Evolutionary conservation across 2,797 vertebrate species (phyloP), one percentile per base, ranked within the genome.

Genomic region (Sebastes melanostomus): DNA sequence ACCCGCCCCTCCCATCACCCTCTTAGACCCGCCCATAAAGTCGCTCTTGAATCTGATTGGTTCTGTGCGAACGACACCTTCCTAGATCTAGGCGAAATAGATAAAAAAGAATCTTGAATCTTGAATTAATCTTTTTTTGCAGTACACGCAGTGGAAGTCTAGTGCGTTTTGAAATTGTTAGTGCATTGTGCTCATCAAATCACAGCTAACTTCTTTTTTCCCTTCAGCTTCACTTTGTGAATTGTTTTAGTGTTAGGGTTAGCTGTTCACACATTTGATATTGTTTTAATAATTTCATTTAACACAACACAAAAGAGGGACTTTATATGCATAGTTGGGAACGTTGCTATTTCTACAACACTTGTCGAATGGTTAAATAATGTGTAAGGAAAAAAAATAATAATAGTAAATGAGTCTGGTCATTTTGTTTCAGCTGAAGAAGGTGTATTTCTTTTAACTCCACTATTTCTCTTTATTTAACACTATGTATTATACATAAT

Each of bases 11-110:
- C 24, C 10, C 14, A 10, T 22, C 16, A 16, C 2, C 6, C 11
- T 5, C 0, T 3, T 7, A 65, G 50, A 1, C 70, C 67, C 83
- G 84, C 91, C 92, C 76, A 75, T 61, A 65, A 13, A 14, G 8
- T 1, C 1, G 13, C 22, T 25, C 58, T 56, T n/a, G 1, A 56
- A 42, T 88, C 13, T 82, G 72, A 95, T 95, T 95, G 94, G 94
- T 58, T 82, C 13, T 11, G 20, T 34, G 5, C 1, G 6, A 14
- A 22, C 6, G 4, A 67, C 1, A 2, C 20, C 3, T 2, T 25
- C 63, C 14, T 85, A 93, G 91, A 92, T 50, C 22, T 84, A 66
- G 1, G 1, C 29, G 0, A 29, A 67, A 54, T 83, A 93, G 86
- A 92, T 16, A 20, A 3, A 7, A 27, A 12, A 0, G 5, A 12